These are phyloP conservation scores for Misgurnus mizolepis DNA, from an alignment of 2,113 vertebrate species.

Conservation along the genomic window DNA sequence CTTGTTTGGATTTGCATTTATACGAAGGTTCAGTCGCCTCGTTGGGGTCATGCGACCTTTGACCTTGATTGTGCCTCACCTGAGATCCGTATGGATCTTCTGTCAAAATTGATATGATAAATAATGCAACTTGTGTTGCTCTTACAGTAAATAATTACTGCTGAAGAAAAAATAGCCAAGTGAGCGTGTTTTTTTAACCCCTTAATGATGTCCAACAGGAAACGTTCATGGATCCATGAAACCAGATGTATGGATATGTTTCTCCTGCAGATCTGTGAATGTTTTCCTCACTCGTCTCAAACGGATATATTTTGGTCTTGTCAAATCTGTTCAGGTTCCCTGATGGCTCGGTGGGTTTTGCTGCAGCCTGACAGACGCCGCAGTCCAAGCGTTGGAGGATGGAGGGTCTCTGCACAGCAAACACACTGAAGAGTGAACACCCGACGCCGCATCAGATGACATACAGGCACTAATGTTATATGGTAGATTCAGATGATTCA, in stretches of 20 bases:
- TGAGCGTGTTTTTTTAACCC: too few species aligned
- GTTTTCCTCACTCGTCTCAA: conserved; percentile 48
- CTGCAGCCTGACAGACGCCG: conserved; percentile 47
- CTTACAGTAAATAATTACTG: background rate
- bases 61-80: conserved; percentile 7
- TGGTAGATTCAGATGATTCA: too few species aligned
- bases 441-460: background rate
- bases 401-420: conserved; percentile 41
- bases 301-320: conserved; percentile 56
- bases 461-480: too few species aligned
- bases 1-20: background rate
- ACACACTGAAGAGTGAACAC: conserved; percentile 42
- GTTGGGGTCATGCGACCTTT: conserved; percentile 42
- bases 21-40: conserved; percentile 43
- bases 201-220: too few species aligned
- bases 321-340: conserved; percentile 55
- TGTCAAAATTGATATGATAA: conserved; percentile 31
- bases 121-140: background rate
- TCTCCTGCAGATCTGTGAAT: conserved; percentile 32
- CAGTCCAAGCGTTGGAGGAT: conserved; percentile 43
- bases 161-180: too few species aligned
- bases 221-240: too few species aligned
- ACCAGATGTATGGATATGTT: too few species aligned
- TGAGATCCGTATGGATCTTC: too few species aligned
- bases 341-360: conserved; percentile 48